Evolutionary conservation across 2,888 invertebrate genomes (phyloP).

Genomic region (Hirtodrosophila cameraria): DNA sequence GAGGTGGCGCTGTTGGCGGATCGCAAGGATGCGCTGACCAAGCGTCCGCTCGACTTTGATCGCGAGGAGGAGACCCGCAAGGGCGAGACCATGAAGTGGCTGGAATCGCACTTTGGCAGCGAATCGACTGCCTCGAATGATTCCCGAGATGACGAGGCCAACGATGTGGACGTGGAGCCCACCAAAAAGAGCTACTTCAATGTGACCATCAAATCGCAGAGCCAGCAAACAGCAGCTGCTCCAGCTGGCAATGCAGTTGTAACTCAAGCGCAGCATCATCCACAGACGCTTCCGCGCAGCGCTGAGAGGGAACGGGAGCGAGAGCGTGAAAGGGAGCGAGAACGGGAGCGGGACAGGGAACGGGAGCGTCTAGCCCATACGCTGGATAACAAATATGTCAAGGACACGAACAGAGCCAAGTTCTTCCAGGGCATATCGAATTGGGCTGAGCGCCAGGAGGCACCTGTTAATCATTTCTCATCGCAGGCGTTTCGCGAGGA

Average conservation of each 20-base stretch:
- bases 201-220: conserved; percentile 88
- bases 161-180: conserved; percentile 86
- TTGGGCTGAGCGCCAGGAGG: conserved; percentile 85
- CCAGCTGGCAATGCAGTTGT: conserved; percentile 9
- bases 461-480: conserved; percentile 78
- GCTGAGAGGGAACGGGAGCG: conserved; percentile 57
- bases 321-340: conserved; percentile 31
- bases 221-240: conserved; percentile 29
- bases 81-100: conserved; percentile 95
- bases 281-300: conserved; percentile 55
- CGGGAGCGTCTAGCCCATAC: conserved; percentile 53
- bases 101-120: conserved; percentile 95
- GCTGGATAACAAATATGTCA: conserved; percentile 60
- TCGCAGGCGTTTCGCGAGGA: conserved; percentile 84
- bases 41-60: conserved; percentile 92
- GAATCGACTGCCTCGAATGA: conserved; percentile 91
- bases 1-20: conserved; percentile 85
- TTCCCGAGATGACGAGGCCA: conserved; percentile 83
- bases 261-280: conserved; percentile 60
- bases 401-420: conserved; percentile 84
- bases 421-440: conserved; percentile 91
- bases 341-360: conserved; percentile 52
- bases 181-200: conserved; percentile 91
- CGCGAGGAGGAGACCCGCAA: conserved; percentile 95
- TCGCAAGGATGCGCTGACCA: conserved; percentile 92